These are phyloP conservation scores for Parotia lawesii DNA, from an alignment of 2,113 vertebrate species.

Conservation along the genomic window DNA sequence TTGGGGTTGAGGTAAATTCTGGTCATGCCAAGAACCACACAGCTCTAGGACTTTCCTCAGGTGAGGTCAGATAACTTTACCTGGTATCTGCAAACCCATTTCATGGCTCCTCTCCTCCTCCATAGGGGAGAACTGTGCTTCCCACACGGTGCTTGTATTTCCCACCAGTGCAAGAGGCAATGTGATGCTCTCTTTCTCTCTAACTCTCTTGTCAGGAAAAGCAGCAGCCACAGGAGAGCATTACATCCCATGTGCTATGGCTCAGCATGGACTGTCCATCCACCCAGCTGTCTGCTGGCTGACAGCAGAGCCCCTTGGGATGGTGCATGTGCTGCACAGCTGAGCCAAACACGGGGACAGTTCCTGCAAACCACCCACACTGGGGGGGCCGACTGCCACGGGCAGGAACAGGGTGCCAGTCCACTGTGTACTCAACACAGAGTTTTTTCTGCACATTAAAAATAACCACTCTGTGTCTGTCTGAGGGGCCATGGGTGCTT, in stretches of 20 bases:
- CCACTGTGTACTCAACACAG: accelerated
- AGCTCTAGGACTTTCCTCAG: background rate
- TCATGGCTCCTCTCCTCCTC: background rate
- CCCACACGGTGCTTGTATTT: background rate
- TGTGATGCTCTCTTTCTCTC: background rate
- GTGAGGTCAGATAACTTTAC: background rate
- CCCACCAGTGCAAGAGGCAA: background rate
- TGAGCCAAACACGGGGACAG: accelerated
- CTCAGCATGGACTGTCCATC: accelerated
- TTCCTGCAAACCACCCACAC: background rate
- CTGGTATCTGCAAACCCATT: background rate
- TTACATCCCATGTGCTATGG: accelerated
- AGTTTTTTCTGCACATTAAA: background rate
- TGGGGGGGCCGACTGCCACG: accelerated
- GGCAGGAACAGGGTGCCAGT: background rate
- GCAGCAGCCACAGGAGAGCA: background rate
- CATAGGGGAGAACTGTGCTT: accelerated
- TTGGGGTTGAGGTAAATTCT: background rate
- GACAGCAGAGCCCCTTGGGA: background rate
- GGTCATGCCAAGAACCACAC: background rate
- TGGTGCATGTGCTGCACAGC: accelerated
- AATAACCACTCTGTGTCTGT: accelerated
- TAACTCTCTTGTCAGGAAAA: background rate
- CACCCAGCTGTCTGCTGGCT: background rate
- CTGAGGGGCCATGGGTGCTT: background rate